These are phyloP conservation scores for Drosophila fulvimacula DNA, from an alignment of 2,888 invertebrate genomes.

Conservation along the genomic window DNA sequence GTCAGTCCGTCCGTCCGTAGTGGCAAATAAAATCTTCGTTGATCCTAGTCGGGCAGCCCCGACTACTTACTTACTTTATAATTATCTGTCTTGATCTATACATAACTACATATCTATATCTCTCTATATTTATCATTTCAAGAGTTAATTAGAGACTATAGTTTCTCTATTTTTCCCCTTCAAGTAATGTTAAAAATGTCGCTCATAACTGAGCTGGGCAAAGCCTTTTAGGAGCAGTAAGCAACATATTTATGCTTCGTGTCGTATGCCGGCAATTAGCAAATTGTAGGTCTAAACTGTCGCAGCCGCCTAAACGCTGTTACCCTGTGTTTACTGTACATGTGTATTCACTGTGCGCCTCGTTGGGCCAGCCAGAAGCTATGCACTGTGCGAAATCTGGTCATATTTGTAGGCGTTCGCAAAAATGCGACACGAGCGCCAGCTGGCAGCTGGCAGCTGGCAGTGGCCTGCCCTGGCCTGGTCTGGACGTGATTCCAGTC, in stretches of 20 bases:
- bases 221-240: not conserved
- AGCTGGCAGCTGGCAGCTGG: conserved; percentile 7
- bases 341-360: not conserved
- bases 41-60: too few relatives aligned
- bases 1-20: too few relatives aligned
- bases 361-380: conserved; percentile 13
- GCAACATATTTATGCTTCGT: not conserved
- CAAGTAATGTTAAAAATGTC: not conserved
- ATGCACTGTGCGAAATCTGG: conserved; percentile 36
- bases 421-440: conserved; percentile 51
- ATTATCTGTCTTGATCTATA: too few relatives aligned
- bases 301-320: not conserved
- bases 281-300: not conserved
- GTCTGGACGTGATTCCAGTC: conserved; percentile 27
- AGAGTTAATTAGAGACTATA: too few relatives aligned
- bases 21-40: too few relatives aligned
- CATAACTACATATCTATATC: too few relatives aligned
- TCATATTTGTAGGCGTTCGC: conserved; percentile 64
- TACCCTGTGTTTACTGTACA: conserved; percentile 4
- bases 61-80: too few relatives aligned
- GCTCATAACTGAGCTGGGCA: not conserved
- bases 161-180: too few relatives aligned
- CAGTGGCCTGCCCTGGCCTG: conserved; percentile 2
- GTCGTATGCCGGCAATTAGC: not conserved
- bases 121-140: too few relatives aligned